Evolutionary conservation across 2,113 vertebrate genomes (phyloP), one percentile per base, ranked within the genome.

Genomic region (Lagopus muta): DNA sequence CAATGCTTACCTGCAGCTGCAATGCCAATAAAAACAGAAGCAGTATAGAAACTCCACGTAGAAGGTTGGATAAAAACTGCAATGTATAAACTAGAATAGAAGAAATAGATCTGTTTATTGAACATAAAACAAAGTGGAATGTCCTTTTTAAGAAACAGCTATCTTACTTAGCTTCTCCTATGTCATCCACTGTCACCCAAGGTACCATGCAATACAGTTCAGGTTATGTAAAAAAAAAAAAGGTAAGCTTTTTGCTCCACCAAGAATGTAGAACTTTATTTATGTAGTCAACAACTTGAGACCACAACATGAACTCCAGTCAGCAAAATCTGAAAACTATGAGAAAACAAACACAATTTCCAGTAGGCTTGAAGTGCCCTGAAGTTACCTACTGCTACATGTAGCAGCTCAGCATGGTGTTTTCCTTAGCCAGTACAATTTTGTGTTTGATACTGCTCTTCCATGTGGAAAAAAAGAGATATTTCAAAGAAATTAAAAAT

Each of bases 41-140:
- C 98, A 1, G 98, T 98, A 94, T 99, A 99, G 98, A 99, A 99
- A 96, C 98, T 97, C 99, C 99, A 99, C 0, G 99, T 98, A 92
- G 98, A 94, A 71, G 99, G 99, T 47, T 99, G 98, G 89, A 99
- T 99, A 97, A 99, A 99, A 98, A 99, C 98, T 50, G 99, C 99
- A 93, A 99, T 99, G 96, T 99, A 99, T 5, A 98, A 97, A 93
- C 99, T 99, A 94, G 82, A 97, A 98, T 2, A 95, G 73, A 98
- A 98, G 77, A 98, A 69, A 97, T 62, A 97, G 74, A 97, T 60
- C 90, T 77, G 72, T 5, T 87, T 38, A 95, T 61, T 97, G 78
- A n/a, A 74, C 17, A 94, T 22, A 92, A 61, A 60, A 90, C 70
- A 9, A 93, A 72, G 54, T 13, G 32, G 40, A n/a, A 36, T 78